Percentiles rank a stretch among this genome's conserved stretches.
Conservation (phyloP, 2,113 vertebrate genomes). For the Aspidoscelis tigris region DNA sequence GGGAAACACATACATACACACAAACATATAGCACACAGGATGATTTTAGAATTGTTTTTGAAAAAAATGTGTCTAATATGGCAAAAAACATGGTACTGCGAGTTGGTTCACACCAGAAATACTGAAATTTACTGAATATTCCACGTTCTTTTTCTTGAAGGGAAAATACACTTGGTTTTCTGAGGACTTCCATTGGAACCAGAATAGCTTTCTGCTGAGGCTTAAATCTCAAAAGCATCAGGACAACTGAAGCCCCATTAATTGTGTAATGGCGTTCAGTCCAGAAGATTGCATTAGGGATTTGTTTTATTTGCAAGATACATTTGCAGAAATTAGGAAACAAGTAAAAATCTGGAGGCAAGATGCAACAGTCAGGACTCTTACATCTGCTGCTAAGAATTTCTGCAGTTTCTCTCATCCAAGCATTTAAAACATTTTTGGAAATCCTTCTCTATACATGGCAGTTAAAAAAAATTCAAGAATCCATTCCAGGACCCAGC, state of each 20-base stretch:
- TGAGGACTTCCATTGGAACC: conserved; percentile 2
- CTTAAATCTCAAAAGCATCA: background rate
- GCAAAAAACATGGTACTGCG: background rate
- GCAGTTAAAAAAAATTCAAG: background rate
- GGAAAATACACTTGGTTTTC: background rate
- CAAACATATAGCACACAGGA: too few species aligned
- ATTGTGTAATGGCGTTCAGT: background rate
- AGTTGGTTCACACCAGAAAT: background rate
- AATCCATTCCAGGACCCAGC: background rate
- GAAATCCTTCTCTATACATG: background rate
- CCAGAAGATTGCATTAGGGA: background rate
- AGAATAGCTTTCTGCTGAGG: background rate
- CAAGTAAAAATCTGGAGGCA: background rate
- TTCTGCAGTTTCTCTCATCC: background rate
- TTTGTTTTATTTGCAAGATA: conserved; percentile 12
- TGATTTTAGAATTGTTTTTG: too few species aligned
- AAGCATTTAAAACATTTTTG: background rate
- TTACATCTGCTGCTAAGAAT: background rate
- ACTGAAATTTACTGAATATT: background rate
- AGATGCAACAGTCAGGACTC: background rate
- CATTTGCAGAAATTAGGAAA: conserved; percentile 11
- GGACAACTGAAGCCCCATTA: conserved; percentile 1
- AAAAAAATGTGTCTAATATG: too few species aligned
- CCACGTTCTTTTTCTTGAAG: background rate
- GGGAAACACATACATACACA: too few species aligned